Evolutionary conservation across 1,140 invertebrate species (phyloP), one percentile per base, ranked within the genome.

Genomic region (Globodera ellingtonae): DNA sequence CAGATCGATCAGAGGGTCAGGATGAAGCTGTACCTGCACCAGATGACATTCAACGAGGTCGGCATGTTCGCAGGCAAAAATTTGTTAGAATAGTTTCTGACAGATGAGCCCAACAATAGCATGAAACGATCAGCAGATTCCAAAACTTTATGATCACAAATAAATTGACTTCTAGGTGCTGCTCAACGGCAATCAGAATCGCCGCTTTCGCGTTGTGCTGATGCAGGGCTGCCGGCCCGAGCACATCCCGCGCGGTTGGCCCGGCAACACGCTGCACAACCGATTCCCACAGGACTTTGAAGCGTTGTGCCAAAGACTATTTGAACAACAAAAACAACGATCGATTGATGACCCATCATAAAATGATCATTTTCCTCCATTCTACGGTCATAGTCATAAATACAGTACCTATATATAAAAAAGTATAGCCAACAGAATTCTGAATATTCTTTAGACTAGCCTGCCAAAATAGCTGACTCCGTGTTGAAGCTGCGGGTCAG

Each of bases 1-100:
- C 18, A 79, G 50, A 24, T 48, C 15, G 67, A 81, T 80, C 80
- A 70, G 62, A 47, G 44, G 73, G 24, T 81, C 69, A 35, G 70
- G n/a, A 24, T 81, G 50, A 81, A 81, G 66, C 56, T 67, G n/a
- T 74, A 10, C 24, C 56, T 81, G 13, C 56, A 81, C n/a, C 79
- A 81, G n/a, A 35, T 82, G 59, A 81, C 73, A 24, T 75, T 75
- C 35, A 50, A 75, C 52, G 73, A 75, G 8, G 73, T 75, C 44
- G 46, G 52, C 44, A 56, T 18, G 9, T 18, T 24, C 24, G 24
- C 24, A 24, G 35, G 35, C 35, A 35, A 35, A 35, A 35, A 35
- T 35, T 35, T 35, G 35, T 35, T 35, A 35, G 35, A 35, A 35
- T 35, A 35, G 35, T 35, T 35, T 35, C 35, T 35, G 35, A 35